Evolutionary conservation across 2,113 vertebrate species (phyloP).

Genomic region (Petrocephalus zakoni): DNA sequence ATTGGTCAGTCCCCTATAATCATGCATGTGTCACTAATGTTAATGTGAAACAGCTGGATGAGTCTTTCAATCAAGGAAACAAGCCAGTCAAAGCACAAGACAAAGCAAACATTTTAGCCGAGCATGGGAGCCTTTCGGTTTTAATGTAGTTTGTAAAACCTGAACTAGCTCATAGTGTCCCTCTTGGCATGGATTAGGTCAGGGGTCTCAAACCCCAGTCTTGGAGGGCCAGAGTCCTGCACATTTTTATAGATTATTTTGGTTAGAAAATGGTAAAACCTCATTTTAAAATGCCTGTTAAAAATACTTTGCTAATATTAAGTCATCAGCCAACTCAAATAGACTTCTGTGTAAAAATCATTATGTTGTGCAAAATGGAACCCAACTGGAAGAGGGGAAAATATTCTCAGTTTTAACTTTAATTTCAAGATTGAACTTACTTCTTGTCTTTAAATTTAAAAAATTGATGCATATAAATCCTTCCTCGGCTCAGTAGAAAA

Average conservation of each 20-base stretch:
- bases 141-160: no score
- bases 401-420: neutral
- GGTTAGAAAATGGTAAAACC: neutral
- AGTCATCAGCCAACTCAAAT: neutral
- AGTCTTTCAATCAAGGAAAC: no score
- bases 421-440: neutral
- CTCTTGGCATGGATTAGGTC: no score
- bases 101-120: no score
- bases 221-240: no score
- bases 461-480: neutral
- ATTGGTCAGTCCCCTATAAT: no score
- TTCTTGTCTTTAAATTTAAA: neutral
- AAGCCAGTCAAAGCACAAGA: no score
- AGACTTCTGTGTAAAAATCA: neutral
- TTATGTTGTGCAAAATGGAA: neutral
- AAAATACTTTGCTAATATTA: neutral
- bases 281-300: neutral
- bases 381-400: neutral
- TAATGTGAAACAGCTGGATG: no score
- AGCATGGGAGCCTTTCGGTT: no score
- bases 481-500: neutral
- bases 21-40: no score
- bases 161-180: no score
- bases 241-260: neutral
- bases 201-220: no score